A percentile compares a stretch with the other conserved stretches of the same genome.
Evolutionary conservation across 2,113 vertebrate species (phyloP).

Genomic region (Scopus umbretta): DNA sequence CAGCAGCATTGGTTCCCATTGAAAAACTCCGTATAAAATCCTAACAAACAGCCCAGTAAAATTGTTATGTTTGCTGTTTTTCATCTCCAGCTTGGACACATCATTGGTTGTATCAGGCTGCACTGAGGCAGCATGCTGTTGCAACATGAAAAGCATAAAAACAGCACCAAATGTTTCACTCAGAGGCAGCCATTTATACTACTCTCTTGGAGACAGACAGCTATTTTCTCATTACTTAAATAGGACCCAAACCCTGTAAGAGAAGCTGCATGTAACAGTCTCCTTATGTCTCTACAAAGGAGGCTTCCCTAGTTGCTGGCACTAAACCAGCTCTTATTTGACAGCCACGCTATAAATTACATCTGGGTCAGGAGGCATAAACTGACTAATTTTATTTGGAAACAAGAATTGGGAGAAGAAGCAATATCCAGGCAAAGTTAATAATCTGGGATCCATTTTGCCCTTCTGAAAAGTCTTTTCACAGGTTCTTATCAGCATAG

Average conservation of each 20-base stretch:
- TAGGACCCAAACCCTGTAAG: background rate
- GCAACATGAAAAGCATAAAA: slow-evolving; percentile 6
- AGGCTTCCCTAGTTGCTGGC: slow-evolving; percentile 1
- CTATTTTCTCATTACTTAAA: slow-evolving; percentile 55
- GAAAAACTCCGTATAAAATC: background rate
- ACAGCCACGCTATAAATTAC: slow-evolving; percentile 21
- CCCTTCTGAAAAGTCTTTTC: background rate
- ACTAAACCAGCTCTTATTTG: slow-evolving; percentile 9
- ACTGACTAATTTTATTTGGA: slow-evolving; percentile 37
- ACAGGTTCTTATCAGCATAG: background rate
- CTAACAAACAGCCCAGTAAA: background rate
- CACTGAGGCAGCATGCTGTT: background rate
- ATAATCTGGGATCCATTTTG: slow-evolving; percentile 29
- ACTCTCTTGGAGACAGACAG: slow-evolving; percentile 3
- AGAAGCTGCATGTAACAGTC: background rate
- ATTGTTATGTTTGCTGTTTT: background rate
- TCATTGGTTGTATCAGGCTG: background rate
- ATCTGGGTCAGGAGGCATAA: slow-evolving; percentile 1
- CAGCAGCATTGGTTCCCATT: background rate
- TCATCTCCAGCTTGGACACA: background rate
- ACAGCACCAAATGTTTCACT: slow-evolving; percentile 18
- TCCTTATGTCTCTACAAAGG: slow-evolving; percentile 6
- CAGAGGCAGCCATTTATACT: slow-evolving; percentile 12
- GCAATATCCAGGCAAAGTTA: slow-evolving; percentile 4
- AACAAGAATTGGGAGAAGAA: slow-evolving; percentile 37